Evolutionary conservation across 1,140 invertebrate species (phyloP).

Genomic region (Chrysoperla carnea): DNA sequence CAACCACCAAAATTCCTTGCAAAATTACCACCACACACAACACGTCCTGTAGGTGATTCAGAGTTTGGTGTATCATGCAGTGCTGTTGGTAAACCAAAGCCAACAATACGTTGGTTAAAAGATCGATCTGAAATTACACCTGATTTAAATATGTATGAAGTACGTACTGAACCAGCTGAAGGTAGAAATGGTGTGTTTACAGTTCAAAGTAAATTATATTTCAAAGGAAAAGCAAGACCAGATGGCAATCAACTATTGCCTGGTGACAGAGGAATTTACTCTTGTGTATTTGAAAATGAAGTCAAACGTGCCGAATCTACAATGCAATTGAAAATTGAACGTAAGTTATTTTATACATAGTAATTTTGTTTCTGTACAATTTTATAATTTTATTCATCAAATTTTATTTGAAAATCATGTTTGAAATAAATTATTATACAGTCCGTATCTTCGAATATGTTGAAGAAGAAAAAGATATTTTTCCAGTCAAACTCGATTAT

Average conservation of each 20-base stretch:
- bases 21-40: conserved; percentile 68
- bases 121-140: conserved; percentile 60
- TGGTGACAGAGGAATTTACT: conserved; percentile 69
- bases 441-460: too few relatives aligned
- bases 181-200: conserved; percentile 57
- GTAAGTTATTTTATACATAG: conserved; percentile 32
- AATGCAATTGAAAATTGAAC: conserved; percentile 80
- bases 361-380: neutral
- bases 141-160: conserved; percentile 59
- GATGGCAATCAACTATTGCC: conserved; percentile 60
- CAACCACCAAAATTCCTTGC: conserved; percentile 69
- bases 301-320: conserved; percentile 69
- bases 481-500: too few relatives aligned
- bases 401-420: conserved; percentile 2
- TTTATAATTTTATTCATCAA: conserved; percentile 2
- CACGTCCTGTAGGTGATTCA: conserved; percentile 58
- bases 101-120: conserved; percentile 70
- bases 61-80: conserved; percentile 67
- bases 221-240: conserved; percentile 53
- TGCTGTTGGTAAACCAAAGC: conserved; percentile 73
- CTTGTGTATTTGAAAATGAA: conserved; percentile 77
- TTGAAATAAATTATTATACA: too few relatives aligned
- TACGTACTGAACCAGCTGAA: conserved; percentile 56
- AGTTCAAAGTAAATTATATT: conserved; percentile 67
- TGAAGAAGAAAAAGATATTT: too few relatives aligned